A percentile compares a stretch with the other conserved stretches of the same genome.
Evolutionary conservation across 2,797 vertebrate species (phyloP).

Genomic region (Ambastaia sidthimunki): DNA sequence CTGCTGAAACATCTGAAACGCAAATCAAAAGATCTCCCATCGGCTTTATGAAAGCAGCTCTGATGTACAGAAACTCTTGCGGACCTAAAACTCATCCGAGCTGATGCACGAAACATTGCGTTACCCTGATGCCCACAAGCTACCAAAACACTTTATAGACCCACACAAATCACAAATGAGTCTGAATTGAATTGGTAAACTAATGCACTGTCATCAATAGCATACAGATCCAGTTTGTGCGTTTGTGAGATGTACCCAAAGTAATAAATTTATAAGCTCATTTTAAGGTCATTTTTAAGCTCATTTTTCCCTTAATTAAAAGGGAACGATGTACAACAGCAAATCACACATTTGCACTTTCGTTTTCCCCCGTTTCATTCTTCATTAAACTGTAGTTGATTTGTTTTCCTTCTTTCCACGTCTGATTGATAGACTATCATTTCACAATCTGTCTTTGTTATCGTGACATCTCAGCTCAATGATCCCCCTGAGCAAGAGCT

Average conservation of each 20-base stretch:
- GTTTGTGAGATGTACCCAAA: conserved; percentile 33
- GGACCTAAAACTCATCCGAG: too few species aligned
- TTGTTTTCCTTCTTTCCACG: conserved; percentile 41
- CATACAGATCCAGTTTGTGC: conserved; percentile 13
- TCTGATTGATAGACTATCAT: conserved; percentile 49
- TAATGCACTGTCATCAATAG: conserved; percentile 25
- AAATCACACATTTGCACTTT: conserved; percentile 43
- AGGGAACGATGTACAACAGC: conserved; percentile 44
- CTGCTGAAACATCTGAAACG: neutral
- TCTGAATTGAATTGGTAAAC: conserved; percentile 36
- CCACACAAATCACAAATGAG: conserved; percentile 12
- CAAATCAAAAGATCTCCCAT: neutral
- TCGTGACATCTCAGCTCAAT: conserved; percentile 31
- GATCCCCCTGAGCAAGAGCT: conserved; percentile 21
- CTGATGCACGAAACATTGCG: neutral
- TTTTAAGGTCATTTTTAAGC: too few species aligned
- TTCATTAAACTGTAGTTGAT: conserved; percentile 45
- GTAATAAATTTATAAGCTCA: conserved; percentile 42
- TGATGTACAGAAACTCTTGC: conserved; percentile 2
- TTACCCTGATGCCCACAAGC: neutral
- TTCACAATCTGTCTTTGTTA: conserved; percentile 44
- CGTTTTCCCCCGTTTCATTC: conserved; percentile 30
- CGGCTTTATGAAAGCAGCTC: neutral
- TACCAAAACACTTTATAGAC: neutral
- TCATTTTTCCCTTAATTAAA: conserved; percentile 44